phyloP scores from a whole-genome alignment of 2,113 vertebrate genomes.

The Epinephelus moara region DNA sequence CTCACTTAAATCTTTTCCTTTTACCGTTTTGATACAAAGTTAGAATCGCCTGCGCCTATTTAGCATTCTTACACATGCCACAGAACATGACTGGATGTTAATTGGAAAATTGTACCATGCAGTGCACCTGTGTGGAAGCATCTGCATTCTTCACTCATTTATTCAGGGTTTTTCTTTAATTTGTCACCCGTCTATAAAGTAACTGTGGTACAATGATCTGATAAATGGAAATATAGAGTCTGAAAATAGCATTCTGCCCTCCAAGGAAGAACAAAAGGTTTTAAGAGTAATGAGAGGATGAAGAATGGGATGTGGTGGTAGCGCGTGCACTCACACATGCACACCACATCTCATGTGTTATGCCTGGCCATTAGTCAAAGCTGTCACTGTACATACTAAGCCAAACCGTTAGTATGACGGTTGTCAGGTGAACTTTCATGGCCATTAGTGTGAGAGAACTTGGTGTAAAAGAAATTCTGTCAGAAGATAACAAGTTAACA shows the following conservation, averaged over 20 bases:
- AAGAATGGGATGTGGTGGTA: conserved; percentile 38
- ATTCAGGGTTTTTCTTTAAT: too few species aligned
- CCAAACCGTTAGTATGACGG: conserved; percentile 44
- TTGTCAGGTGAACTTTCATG: conserved; percentile 40
- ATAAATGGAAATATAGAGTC: conserved; percentile 54
- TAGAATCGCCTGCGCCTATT: too few species aligned
- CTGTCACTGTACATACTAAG: conserved; percentile 43
- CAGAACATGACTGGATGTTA: too few species aligned
- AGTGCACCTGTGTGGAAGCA: too few species aligned
- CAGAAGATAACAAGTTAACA: conserved; percentile 37
- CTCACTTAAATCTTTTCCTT: too few species aligned
- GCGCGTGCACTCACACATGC: not conserved
- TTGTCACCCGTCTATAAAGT: not conserved
- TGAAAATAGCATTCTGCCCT: conserved; percentile 61
- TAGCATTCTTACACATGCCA: too few species aligned
- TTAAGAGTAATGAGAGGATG: conserved; percentile 65
- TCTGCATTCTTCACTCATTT: too few species aligned
- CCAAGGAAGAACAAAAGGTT: conserved; percentile 38
- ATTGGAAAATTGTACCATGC: too few species aligned
- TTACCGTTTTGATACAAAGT: too few species aligned
- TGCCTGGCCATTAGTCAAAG: conserved; percentile 64
- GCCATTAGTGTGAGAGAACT: conserved; percentile 59
- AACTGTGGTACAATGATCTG: conserved; percentile 14
- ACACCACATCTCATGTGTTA: conserved; percentile 16
- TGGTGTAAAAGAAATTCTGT: conserved; percentile 17